phyloP scores from a whole-genome alignment of 2,113 vertebrate species.

The Anoura caudifer region DNA sequence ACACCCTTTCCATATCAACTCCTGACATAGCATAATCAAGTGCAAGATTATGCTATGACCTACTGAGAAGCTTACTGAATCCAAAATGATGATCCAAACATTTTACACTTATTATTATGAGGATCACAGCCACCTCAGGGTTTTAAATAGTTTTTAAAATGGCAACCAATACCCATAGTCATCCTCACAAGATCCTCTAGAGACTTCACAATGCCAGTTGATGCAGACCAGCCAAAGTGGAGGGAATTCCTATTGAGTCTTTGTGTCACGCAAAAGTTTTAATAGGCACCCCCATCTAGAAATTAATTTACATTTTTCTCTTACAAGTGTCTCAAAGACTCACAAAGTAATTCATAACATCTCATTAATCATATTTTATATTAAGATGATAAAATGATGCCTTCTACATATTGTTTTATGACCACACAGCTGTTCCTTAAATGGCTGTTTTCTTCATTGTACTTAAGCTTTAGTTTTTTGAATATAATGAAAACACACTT shows the following conservation, averaged over 20 bases:
- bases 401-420: constrained; percentile 25
- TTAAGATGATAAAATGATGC: background rate
- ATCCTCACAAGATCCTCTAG: background rate
- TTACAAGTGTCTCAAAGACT: constrained; percentile 23
- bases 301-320: background rate
- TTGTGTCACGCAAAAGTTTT: background rate
- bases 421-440: constrained; percentile 41
- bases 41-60: background rate
- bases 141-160: background rate
- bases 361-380: constrained; percentile 48
- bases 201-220: background rate
- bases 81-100: background rate
- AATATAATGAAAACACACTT: background rate
- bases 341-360: constrained; percentile 25
- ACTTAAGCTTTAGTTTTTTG: constrained; percentile 31
- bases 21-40: background rate
- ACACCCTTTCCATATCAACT: background rate
- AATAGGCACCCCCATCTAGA: background rate
- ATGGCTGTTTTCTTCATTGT: constrained; percentile 1
- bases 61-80: background rate
- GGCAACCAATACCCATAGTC: background rate
- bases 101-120: background rate
- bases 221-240: background rate
- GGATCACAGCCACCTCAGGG: background rate
- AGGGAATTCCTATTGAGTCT: background rate